Base-by-base conservation (phyloP, 1,140 invertebrate genomes). In the Drosophila tsacasi region DNA sequence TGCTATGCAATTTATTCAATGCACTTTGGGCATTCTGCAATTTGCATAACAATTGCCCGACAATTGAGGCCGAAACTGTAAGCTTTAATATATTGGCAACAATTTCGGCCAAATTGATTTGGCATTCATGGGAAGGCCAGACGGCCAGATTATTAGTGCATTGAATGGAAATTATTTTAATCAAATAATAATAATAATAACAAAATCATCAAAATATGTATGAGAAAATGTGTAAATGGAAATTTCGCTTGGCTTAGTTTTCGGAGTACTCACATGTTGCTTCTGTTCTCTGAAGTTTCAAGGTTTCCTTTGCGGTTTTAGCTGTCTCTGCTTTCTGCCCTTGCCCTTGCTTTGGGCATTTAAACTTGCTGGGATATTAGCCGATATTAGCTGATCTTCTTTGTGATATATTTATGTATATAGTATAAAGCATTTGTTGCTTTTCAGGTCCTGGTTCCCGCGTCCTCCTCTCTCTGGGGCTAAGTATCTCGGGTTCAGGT, bases 31-130 rank as follows among this genome's bases (percentile, higher is more conserved):
- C 12, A 30, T 27, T 37, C 5, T 25, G 23, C 23, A 66, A 66
- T 62, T 73, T 73, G 67, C 71, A 42, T 52, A 61, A 61, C 54
- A 73, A 73, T 73, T 37, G 54, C 25, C 32, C 27, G 4, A 15
- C 49, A 60, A 72, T 69, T 66, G 23, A 32, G 15, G 19, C 23
- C 30, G 25, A 23, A 32, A 40, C 40, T 57, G 32, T 5, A 47
- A 40, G 27, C 39, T 32, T 50, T 30, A 30, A 30, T 2, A 25
- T 2, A 25, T 25, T 25, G 30, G 37, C 37, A 35, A 35, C 46
- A 63, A 40, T 71, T 71, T 39, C 2, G 27, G 6, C 5, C 25
- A 47, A 71, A 25, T 47, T 37, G 17, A 30, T 67, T 46, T 46
- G 42, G 44, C 44, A 15, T 46, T 46, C 44, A 23, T 6, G 23